These are phyloP conservation scores for Neopelma chrysocephalum DNA, from an alignment of 2,797 vertebrate genomes.

Conservation along the genomic window DNA sequence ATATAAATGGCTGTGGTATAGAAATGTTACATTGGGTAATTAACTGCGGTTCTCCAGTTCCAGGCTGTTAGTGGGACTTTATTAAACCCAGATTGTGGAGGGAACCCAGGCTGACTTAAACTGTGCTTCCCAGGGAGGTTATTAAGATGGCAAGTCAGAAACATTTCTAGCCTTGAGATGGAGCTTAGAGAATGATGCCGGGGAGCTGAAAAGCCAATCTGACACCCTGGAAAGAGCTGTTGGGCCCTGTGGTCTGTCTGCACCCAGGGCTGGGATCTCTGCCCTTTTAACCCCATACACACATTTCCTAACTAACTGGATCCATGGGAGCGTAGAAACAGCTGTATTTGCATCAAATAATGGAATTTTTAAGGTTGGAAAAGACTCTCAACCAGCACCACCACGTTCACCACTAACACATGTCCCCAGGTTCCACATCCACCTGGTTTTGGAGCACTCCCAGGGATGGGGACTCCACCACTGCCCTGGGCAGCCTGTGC, in stretches of 20 bases:
- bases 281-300: not conserved
- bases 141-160: conserved; percentile 52
- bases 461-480: not conserved
- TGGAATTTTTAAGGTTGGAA: not conserved
- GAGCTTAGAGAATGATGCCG: not conserved
- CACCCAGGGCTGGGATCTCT: not conserved
- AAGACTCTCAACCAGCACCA: not conserved
- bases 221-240: not conserved
- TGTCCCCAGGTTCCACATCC: not conserved
- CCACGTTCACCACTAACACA: too few species aligned
- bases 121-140: conserved; percentile 42
- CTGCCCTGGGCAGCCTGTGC: not conserved
- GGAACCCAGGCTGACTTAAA: conserved; percentile 25
- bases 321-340: rapidly evolving
- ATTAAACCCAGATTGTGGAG: conserved; percentile 60
- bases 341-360: not conserved
- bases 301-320: not conserved
- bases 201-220: not conserved
- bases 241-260: not conserved
- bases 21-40: conserved; percentile 1
- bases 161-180: not conserved
- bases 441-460: not conserved
- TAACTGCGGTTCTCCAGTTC: conserved; percentile 26
- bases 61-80: conserved; percentile 43
- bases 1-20: not conserved